These are phyloP conservation scores for Acanthacorydalis orientalis DNA, from an alignment of 2,888 invertebrate genomes.

Conservation along the genomic window DNA sequence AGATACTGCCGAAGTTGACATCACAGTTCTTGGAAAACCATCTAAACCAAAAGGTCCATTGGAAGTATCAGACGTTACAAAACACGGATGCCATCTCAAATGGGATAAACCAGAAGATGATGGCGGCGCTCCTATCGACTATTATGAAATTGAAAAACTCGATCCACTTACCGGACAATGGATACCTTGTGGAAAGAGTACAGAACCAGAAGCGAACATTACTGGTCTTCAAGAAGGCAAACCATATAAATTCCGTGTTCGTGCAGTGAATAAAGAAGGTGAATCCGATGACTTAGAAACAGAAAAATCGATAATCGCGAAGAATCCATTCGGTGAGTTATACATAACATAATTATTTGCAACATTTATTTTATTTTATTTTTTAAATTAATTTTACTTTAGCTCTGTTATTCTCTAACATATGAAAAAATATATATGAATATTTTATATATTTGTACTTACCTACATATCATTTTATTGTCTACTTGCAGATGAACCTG, in stretches of 20 bases:
- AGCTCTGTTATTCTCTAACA: too few species aligned
- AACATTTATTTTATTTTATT: neutral
- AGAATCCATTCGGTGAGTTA: slow-evolving; percentile 86
- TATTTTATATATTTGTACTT: too few species aligned
- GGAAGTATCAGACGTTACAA: slow-evolving; percentile 74
- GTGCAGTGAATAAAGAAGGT: slow-evolving; percentile 95
- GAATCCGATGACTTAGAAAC: slow-evolving; percentile 93
- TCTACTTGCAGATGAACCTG: slow-evolving; percentile 56
- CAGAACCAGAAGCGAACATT: slow-evolving; percentile 69
- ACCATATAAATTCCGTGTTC: slow-evolving; percentile 95
- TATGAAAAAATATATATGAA: too few species aligned
- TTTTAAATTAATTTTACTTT: too few species aligned
- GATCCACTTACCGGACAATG: slow-evolving; percentile 85
- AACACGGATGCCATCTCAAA: slow-evolving; percentile 77
- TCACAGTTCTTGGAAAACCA: slow-evolving; percentile 66
- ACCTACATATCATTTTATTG: neutral
- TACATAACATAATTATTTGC: neutral
- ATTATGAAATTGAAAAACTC: slow-evolving; percentile 90
- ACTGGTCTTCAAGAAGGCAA: slow-evolving; percentile 84
- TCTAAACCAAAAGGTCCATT: slow-evolving; percentile 71
- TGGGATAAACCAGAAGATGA: slow-evolving; percentile 95
- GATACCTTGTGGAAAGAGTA: slow-evolving; percentile 79
- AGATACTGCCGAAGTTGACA: slow-evolving; percentile 80
- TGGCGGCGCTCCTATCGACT: slow-evolving; percentile 84
- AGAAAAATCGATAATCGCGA: slow-evolving; percentile 86